These are phyloP conservation scores for Zenarchopterus dispar DNA, from an alignment of 2,797 vertebrate species.

Conservation along the genomic window DNA sequence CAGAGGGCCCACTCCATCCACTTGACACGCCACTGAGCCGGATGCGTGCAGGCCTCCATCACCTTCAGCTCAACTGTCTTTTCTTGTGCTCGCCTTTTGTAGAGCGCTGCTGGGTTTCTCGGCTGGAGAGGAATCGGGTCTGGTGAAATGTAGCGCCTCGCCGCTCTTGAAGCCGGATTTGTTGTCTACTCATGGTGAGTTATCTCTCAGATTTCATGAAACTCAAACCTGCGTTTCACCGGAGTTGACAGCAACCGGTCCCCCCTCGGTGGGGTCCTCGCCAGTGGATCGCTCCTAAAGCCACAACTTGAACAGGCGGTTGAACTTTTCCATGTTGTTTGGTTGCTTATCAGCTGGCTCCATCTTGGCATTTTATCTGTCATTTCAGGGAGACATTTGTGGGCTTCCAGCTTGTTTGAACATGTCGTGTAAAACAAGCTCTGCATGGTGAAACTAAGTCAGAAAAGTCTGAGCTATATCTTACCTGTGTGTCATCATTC, in stretches of 20 bases:
- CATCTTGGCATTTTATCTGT: too few species aligned
- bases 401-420: too few species aligned
- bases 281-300: not conserved
- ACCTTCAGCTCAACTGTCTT: constrained; percentile 29
- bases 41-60: constrained; percentile 26
- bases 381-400: too few species aligned
- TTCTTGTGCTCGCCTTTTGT: constrained; percentile 53
- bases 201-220: constrained; percentile 37
- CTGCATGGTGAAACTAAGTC: too few species aligned
- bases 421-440: too few species aligned
- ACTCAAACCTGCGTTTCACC: constrained; percentile 13
- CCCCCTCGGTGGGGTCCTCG: not conserved
- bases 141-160: constrained; percentile 66
- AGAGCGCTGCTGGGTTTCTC: constrained; percentile 51
- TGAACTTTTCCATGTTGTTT: too few species aligned
- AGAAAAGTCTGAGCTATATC: too few species aligned
- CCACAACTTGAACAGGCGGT: not conserved
- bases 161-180: constrained; percentile 65
- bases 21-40: constrained; percentile 26
- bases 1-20: constrained; percentile 16
- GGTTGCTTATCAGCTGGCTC: too few species aligned
- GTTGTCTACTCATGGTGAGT: constrained; percentile 76
- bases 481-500: too few species aligned
- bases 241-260: not conserved
- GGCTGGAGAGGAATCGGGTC: constrained; percentile 51